Base-by-base conservation (phyloP, 2,797 vertebrate genomes). In the Gadopsis marmoratus region DNA sequence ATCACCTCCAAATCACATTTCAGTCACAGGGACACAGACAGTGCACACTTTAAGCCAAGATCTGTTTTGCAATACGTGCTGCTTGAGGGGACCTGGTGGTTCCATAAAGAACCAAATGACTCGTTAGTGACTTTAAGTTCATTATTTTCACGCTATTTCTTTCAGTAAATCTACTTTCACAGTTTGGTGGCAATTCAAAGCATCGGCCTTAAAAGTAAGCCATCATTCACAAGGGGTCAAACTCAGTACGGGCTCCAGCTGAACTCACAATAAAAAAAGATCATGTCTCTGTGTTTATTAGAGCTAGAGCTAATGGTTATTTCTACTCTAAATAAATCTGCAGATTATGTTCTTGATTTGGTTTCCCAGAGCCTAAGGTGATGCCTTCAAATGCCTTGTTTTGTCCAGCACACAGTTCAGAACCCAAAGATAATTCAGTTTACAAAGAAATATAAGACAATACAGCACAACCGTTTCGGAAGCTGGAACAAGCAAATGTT, bases 1-100 rank as follows among this genome's bases (percentile, higher is more conserved):
- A 92, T 90, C 89, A 88, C 79, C 67, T 73, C 77, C 71, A 84
- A 91, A 93, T 92, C 79, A 65, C 87, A 92, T 92, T 88, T 88
- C 72, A 74, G 56, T 62, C 72, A 60, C 29, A 66, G 6, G 14
- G 21, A 63, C 61, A 62, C 29, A 68, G 55, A 75, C 60, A 48
- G 67, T 35, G 45, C 55, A 53, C 51, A 53, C 69, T 79, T 77
- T 62, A 69, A 70, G 74, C 75, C 29, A 39, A 64, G 53, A 75
- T 75, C 39, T 89, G 75, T 82, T 79, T 85, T 79, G 84, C 64
- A 62, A 43, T 17, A 79, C 43, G 53, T 53, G 77, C 74, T 47
- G 87, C 89, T 89, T 78, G 63, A 51, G 87, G 91, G 84, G 62
- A 78, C 76, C 78, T 77, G 78, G 63, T 63, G 83, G 50, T 85